These are phyloP conservation scores for Enteromius paludinosus DNA, from an alignment of 2,797 vertebrate species.

Conservation along the genomic window DNA sequence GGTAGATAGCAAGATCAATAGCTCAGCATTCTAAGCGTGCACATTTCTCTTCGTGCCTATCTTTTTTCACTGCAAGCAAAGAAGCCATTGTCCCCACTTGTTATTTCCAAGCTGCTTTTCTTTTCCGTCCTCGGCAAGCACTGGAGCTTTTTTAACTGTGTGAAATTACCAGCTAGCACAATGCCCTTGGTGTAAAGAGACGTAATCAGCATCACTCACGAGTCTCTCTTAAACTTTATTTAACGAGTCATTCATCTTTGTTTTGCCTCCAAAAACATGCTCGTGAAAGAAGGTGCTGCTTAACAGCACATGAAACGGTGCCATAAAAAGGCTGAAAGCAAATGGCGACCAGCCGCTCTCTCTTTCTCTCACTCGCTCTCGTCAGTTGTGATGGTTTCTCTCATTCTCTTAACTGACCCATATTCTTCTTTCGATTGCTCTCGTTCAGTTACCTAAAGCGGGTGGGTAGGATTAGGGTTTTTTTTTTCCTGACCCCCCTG, in stretches of 20 bases:
- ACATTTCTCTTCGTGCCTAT: slow-evolving; percentile 9
- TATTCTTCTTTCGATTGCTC: slow-evolving; percentile 13
- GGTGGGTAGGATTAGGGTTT: neutral
- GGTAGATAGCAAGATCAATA: slow-evolving; percentile 57
- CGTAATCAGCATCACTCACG: slow-evolving; percentile 49
- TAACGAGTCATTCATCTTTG: slow-evolving; percentile 56
- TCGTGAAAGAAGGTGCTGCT: slow-evolving; percentile 48
- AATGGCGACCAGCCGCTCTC: slow-evolving; percentile 21
- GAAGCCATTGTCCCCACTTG: slow-evolving; percentile 20
- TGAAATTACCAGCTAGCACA: slow-evolving; percentile 50
- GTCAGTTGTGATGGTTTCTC: slow-evolving; percentile 22
- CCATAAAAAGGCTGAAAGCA: slow-evolving; percentile 45
- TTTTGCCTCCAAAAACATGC: slow-evolving; percentile 45
- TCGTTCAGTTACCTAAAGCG: slow-evolving; percentile 1
- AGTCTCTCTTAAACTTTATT: slow-evolving; percentile 55
- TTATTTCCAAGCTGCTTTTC: slow-evolving; percentile 35
- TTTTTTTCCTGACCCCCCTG: neutral
- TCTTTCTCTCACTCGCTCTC: slow-evolving; percentile 9
- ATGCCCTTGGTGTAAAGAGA: slow-evolving; percentile 47
- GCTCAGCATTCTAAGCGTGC: slow-evolving; percentile 39
- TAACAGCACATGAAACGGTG: slow-evolving; percentile 44
- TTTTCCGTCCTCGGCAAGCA: slow-evolving; percentile 22
- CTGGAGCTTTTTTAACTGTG: slow-evolving; percentile 36
- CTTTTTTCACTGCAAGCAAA: slow-evolving; percentile 19
- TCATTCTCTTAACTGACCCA: slow-evolving; percentile 10